phyloP scores from a whole-genome alignment of 2,113 vertebrate genomes.

The Lagopus muta region DNA sequence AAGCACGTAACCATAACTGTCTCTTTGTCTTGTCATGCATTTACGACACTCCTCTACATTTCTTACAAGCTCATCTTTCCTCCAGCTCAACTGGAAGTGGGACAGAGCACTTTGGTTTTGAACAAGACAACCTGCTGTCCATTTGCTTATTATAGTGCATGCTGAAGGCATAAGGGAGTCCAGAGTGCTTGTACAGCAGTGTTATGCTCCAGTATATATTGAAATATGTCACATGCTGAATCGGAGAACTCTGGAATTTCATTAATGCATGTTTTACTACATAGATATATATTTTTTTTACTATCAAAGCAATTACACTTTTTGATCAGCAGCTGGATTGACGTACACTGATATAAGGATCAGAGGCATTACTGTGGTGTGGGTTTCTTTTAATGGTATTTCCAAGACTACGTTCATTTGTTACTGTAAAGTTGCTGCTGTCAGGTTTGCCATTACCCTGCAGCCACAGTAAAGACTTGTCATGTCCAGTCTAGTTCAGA shows the following conservation, averaged over 20 bases:
- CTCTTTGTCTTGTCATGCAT: neutral
- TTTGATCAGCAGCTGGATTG: neutral
- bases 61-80: neutral
- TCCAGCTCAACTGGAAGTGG: neutral
- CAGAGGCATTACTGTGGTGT: neutral
- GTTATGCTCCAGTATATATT: neutral
- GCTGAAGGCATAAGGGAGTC: neutral
- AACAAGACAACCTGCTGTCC: neutral
- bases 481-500: neutral
- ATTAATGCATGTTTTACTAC: neutral
- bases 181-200: neutral
- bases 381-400: neutral
- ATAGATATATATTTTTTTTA: neutral
- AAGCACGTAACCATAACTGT: neutral
- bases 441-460: neutral
- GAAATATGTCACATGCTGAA: neutral
- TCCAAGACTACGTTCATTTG: neutral
- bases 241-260: neutral
- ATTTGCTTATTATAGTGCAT: neutral
- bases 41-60: neutral
- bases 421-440: neutral
- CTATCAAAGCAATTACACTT: neutral
- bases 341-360: neutral
- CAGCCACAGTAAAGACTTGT: rapidly evolving
- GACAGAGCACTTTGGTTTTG: neutral